Conservation (phyloP, 2,888 invertebrate species). For the Shargacucullia verbasci region DNA sequence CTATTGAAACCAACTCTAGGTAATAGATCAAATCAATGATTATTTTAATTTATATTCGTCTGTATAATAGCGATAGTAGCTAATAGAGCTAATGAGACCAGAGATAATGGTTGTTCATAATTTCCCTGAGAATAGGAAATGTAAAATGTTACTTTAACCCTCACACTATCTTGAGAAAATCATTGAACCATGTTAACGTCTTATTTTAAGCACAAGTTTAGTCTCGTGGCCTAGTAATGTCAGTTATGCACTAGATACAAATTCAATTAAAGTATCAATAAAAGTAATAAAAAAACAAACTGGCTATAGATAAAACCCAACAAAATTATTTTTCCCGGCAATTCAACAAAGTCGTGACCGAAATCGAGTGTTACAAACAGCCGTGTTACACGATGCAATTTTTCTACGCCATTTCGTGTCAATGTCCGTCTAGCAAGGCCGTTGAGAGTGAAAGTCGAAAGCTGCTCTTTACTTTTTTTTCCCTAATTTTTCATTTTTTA, state of each 20-base stretch:
- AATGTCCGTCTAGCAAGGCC: constrained; percentile 76
- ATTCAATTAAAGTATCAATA: constrained; percentile 11
- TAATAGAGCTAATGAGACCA: not conserved
- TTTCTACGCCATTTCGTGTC: constrained; percentile 67
- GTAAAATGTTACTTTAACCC: not conserved
- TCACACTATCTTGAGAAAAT: not conserved
- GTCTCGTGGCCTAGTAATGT: not conserved
- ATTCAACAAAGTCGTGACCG: constrained; percentile 63
- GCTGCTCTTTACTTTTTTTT: constrained; percentile 65
- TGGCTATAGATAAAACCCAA: constrained; percentile 18
- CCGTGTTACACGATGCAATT: constrained; percentile 65
- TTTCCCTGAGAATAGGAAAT: not conserved
- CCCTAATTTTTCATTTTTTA: constrained; percentile 58
- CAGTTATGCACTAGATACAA: constrained; percentile 3
- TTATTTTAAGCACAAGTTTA: not conserved
- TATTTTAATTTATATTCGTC: constrained; percentile 1
- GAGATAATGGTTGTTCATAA: too few relatives aligned
- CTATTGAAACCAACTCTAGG: constrained; percentile 4
- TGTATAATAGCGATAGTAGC: not conserved
- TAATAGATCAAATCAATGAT: constrained; percentile 6
- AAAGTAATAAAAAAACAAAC: constrained; percentile 24
- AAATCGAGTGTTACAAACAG: constrained; percentile 66
- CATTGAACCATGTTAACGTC: too few relatives aligned
- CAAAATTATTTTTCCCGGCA: constrained; percentile 52
- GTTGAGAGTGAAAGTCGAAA: constrained; percentile 81